Base-by-base conservation (phyloP, 2,888 invertebrate species). In the Xestia c-nigrum region DNA sequence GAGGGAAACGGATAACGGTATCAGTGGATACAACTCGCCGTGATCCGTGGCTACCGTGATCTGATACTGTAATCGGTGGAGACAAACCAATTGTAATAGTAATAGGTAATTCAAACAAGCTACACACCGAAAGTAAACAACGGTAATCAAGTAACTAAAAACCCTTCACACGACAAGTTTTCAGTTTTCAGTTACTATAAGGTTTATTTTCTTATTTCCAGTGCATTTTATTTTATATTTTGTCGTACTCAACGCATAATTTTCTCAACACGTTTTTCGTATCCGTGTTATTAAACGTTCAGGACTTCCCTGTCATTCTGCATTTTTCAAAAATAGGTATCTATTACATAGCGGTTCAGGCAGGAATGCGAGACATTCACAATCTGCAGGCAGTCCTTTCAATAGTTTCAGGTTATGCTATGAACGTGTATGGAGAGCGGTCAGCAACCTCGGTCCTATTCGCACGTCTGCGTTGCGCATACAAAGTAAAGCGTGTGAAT, bases 381-480 rank as follows among this genome's bases (percentile, higher is more conserved):
- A 59, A 69, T 79, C 50, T 69, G 72, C 55, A 59, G 71, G 55
- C 47, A 63, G 67, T 75, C 81, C 71, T 79, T 87, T 69, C 77
- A 84, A 82, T 77, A 73, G 69, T 78, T 78, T 77, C 82, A 79
- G 83, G 67, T 76, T 81, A 72, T 43, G 52, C 43, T 78, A 69
- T 68, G 79, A 78, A 74, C 71, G 70, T 66, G 74, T 81, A 85
- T 85, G 85, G 85, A 87, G 88, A 86, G 82, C 90, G 90, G 90
- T 88, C 90, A 88, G 78, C 83, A 84, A 89, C 87, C 89, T 85
- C 87, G 80, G 82, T 71, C 81, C 71, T 84, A 85, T 89, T 88
- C 88, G 86, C 86, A 88, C 88, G 86, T 85, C 81, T 79, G 86
- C 81, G 84, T 40, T 74, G 85, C 84, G 83, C 85, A 82, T 81